Percentiles rank a stretch among this genome's conserved stretches.
phyloP scores from a whole-genome alignment of 2,888 invertebrate genomes.

The Crepidodera aurea region DNA sequence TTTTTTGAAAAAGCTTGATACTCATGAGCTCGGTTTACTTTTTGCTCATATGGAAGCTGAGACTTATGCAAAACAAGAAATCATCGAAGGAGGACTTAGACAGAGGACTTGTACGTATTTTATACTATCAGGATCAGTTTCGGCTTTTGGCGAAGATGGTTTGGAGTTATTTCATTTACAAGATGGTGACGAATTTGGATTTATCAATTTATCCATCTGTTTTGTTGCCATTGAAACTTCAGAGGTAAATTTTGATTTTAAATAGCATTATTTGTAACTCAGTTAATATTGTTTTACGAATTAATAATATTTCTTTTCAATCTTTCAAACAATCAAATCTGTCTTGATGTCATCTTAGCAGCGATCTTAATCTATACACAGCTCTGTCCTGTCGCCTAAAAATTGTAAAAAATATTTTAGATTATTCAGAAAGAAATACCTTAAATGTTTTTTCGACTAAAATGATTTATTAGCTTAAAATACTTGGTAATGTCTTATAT shows the following conservation, averaged over 20 bases:
- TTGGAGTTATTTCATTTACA: slow-evolving; percentile 65
- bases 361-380: no score
- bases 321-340: no score
- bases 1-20: slow-evolving; percentile 60
- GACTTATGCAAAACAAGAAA: slow-evolving; percentile 49
- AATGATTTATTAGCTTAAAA: no score
- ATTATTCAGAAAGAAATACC: no score
- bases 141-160: slow-evolving; percentile 58
- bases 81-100: slow-evolving; percentile 59
- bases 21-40: slow-evolving; percentile 52
- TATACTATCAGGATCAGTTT: slow-evolving; percentile 64
- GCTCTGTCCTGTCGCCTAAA: no score
- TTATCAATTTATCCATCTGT: slow-evolving; percentile 46
- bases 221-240: slow-evolving; percentile 54
- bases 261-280: no score
- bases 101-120: slow-evolving; percentile 63
- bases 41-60: slow-evolving; percentile 27
- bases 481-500: no score
- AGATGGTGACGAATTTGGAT: slow-evolving; percentile 65
- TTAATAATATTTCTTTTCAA: no score
- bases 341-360: no score
- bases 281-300: no score
- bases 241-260: slow-evolving; percentile 47
- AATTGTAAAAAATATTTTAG: no score
- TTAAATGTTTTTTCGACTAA: no score